Evolutionary conservation across 2,113 vertebrate genomes (phyloP), one percentile per base, ranked within the genome.

Genomic region (Peromyscus maniculatus): DNA sequence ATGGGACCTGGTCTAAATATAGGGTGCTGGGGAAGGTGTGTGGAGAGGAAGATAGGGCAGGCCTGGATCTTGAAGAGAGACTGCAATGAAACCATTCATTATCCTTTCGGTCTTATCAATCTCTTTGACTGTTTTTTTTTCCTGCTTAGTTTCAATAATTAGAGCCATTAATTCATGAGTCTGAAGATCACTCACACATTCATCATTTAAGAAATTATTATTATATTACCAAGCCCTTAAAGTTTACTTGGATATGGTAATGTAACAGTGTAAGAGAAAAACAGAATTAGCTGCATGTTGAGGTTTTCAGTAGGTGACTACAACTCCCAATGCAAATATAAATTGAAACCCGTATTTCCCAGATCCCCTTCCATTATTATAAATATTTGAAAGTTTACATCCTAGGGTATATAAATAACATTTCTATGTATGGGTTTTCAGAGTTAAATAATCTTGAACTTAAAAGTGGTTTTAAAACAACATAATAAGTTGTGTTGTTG

Each of bases 391-490:
- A 93, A 79, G 80, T 87, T 93, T 94, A 84, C 57, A 93, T 77
- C 9, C 69, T 75, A 39, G 64, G 77, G 80, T 43, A 13, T 78
- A 28, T 59, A 97, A 94, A 84, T 64, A 94, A 12, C 72, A 95
- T 89, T 96, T 91, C 72, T 69, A 17, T 91, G 75, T 79, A 49
- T 87, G 83, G 66, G 17, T 79, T 90, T 90, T 97, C 57, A 91
- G 91, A 93, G 21, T 95, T 94, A 91, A 96, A 89, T 66, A 89
- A 83, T 75, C 72, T 64, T 75, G 36, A 97, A 92, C 26, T 95
- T 75, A 80, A 89, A 69, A 91, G 72, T 52, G 57, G 49, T 91
- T 95, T 95, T 83, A 92, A 92, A 91, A 49, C 15, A 89, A 71
- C 13, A 67, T 55, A 69, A 12, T 87, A 93, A 96, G 77, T 1